phyloP scores from a whole-genome alignment of 2,113 vertebrate species.

The Alligator sinensis region DNA sequence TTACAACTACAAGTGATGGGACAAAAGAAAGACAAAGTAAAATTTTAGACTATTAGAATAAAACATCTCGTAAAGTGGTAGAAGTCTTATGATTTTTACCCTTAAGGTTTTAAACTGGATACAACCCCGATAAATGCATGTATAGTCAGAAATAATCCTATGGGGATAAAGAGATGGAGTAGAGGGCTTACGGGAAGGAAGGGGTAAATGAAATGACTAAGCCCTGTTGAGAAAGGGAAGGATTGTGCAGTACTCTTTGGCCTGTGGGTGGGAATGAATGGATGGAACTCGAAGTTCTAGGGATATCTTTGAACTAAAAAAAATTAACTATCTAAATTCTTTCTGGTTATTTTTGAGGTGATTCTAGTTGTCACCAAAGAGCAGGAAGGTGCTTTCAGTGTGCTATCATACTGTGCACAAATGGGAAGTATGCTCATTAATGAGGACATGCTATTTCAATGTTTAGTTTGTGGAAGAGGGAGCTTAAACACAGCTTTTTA shows the following conservation, averaged over 20 bases:
- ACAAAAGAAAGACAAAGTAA: not conserved
- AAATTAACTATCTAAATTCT: not conserved
- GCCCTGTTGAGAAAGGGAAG: not conserved
- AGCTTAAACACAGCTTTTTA: conserved; percentile 35
- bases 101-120: not conserved
- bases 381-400: not conserved
- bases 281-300: not conserved
- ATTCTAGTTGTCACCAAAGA: not conserved
- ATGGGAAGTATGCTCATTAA: not conserved
- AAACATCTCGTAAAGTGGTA: not conserved
- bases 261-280: not conserved
- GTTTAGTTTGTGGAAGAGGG: conserved; percentile 66
- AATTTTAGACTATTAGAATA: too few species aligned
- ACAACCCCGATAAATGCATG: not conserved
- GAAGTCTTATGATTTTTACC: too few species aligned
- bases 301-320: not conserved
- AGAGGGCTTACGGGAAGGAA: not conserved
- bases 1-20: not conserved
- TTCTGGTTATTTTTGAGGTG: not conserved
- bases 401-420: not conserved
- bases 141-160: not conserved
- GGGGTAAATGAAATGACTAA: not conserved
- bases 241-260: not conserved
- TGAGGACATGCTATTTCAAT: not conserved
- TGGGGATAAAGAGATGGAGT: not conserved